These are phyloP conservation scores for Anagrus nilaparvatae DNA, from an alignment of 1,140 invertebrate genomes.

Conservation along the genomic window DNA sequence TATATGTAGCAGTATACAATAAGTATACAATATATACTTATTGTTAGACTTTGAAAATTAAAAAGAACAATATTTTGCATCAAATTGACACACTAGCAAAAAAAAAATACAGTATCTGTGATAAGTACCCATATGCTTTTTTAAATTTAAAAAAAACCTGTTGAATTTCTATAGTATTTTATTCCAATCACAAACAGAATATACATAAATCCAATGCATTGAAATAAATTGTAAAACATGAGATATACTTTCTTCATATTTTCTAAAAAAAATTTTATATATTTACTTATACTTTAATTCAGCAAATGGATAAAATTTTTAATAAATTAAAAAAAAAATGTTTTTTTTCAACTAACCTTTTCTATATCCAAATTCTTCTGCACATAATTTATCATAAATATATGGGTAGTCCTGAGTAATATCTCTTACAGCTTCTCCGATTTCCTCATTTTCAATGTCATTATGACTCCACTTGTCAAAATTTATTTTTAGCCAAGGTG, in stretches of 20 bases:
- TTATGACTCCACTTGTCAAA: slow-evolving; percentile 41
- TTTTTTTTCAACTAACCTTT: slow-evolving; percentile 46
- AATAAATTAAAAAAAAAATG: background rate
- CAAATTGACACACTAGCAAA: too few species aligned
- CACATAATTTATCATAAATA: slow-evolving; percentile 63
- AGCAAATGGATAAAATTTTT: background rate
- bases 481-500: slow-evolving; percentile 73
- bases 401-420: slow-evolving; percentile 66
- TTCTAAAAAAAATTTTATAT: slow-evolving; percentile 43
- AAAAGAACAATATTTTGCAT: too few species aligned
- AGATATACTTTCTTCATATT: slow-evolving; percentile 77
- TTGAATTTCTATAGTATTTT: slow-evolving; percentile 62
- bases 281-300: slow-evolving; percentile 1
- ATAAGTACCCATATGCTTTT: too few species aligned
- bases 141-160: slow-evolving; percentile 41
- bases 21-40: too few species aligned
- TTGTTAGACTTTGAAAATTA: too few species aligned
- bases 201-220: slow-evolving; percentile 81
- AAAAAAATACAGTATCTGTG: too few species aligned
- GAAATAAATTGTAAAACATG: slow-evolving; percentile 82
- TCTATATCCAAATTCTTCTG: slow-evolving; percentile 69
- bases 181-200: slow-evolving; percentile 64
- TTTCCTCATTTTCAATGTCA: slow-evolving; percentile 52
- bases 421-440: slow-evolving; percentile 54
- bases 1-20: too few species aligned